Evolutionary conservation across 2,888 invertebrate species (phyloP).

Genomic region (Clepsis dumicolana): DNA sequence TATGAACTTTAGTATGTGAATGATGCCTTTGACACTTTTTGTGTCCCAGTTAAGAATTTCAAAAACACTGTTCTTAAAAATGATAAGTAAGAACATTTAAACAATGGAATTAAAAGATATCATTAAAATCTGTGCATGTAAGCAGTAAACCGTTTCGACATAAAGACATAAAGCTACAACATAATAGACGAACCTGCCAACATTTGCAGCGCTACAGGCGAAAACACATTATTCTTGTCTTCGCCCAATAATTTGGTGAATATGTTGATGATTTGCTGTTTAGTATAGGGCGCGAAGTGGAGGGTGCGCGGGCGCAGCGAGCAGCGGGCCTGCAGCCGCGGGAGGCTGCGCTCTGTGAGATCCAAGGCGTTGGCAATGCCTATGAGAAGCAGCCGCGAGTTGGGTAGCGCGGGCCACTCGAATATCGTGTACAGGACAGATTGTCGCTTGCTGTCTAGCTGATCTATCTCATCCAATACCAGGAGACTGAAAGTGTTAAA

Average conservation of each 20-base stretch:
- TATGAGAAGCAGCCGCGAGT: slow-evolving; percentile 91
- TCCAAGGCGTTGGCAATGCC: slow-evolving; percentile 99
- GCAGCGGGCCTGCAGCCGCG: slow-evolving; percentile 92
- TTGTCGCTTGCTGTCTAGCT: slow-evolving; percentile 93
- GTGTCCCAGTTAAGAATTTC: too few species aligned
- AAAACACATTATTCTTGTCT: slow-evolving; percentile 90
- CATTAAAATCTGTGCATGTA: neutral
- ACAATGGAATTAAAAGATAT: neutral
- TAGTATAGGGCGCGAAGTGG: slow-evolving; percentile 97
- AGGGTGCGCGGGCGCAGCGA: slow-evolving; percentile 91
- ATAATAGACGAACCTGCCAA: slow-evolving; percentile 88
- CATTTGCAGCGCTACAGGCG: slow-evolving; percentile 94
- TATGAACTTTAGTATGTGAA: too few species aligned
- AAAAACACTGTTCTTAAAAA: neutral
- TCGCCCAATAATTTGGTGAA: slow-evolving; percentile 91
- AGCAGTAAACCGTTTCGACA: neutral
- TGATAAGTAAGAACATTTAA: neutral
- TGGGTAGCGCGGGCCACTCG: slow-evolving; percentile 93
- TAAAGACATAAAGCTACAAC: neutral
- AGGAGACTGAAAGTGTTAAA: slow-evolving; percentile 85
- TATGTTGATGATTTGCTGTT: slow-evolving; percentile 95
- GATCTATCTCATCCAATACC: slow-evolving; percentile 98
- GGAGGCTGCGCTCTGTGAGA: slow-evolving; percentile 95
- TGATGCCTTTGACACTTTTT: too few species aligned
- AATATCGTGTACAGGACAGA: slow-evolving; percentile 96